Conservation (phyloP, 1,140 invertebrate species). For the Mycetomoellerius zeteki region DNA sequence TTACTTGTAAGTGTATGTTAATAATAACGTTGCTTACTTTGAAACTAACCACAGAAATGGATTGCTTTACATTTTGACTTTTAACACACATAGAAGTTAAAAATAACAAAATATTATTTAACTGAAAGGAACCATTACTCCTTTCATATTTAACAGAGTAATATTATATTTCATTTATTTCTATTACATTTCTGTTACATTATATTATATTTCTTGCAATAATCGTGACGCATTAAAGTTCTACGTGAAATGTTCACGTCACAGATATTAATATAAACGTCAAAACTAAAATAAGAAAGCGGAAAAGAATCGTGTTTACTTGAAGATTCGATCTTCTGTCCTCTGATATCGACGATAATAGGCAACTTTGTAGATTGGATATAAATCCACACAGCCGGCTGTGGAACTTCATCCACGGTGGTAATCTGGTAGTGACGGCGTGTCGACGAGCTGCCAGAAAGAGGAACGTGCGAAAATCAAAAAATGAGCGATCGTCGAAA, state of each 20-base stretch:
- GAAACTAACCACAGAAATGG: too few relatives aligned
- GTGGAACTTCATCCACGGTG: conserved; percentile 44
- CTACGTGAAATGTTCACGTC: not conserved
- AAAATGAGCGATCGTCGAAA: conserved; percentile 74
- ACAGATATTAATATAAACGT: too few relatives aligned
- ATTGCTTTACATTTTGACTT: too few relatives aligned
- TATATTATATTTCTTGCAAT: not conserved
- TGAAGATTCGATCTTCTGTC: conserved; percentile 5
- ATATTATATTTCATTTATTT: too few relatives aligned
- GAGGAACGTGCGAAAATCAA: conserved; percentile 66
- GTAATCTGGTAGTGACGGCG: conserved; percentile 59
- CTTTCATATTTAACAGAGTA: too few relatives aligned
- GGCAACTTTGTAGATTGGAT: conserved; percentile 52
- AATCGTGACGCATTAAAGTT: not conserved
- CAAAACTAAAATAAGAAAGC: too few relatives aligned
- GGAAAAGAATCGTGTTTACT: not conserved
- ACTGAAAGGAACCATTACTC: too few relatives aligned
- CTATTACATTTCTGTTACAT: too few relatives aligned
- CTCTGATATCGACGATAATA: not conserved
- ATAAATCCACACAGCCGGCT: conserved; percentile 41
- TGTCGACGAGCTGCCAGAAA: not conserved
- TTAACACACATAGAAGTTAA: too few relatives aligned
- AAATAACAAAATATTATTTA: too few relatives aligned
- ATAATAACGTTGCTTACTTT: too few relatives aligned
- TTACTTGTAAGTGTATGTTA: too few relatives aligned